phyloP scores from a whole-genome alignment of 2,797 vertebrate species.

The Ctenopoma kingsleyae region DNA sequence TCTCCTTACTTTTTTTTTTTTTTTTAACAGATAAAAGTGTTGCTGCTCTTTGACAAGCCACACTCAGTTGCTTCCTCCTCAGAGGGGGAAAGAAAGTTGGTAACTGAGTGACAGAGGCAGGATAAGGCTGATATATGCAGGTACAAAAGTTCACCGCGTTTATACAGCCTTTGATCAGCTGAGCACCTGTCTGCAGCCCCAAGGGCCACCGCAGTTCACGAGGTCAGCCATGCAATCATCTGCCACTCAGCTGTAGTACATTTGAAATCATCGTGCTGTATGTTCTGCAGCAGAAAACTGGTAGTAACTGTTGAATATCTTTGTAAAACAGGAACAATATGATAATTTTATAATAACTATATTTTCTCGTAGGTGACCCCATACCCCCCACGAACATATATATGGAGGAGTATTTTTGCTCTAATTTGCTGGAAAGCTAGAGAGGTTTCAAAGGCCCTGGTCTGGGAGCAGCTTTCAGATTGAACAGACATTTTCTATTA shows the following conservation, averaged over 20 bases:
- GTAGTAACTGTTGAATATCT: conserved; percentile 1
- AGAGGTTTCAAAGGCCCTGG: conserved; percentile 4
- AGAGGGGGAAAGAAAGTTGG: conserved; percentile 49
- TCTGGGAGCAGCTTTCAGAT: neutral
- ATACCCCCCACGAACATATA: neutral
- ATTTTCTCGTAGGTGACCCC: neutral
- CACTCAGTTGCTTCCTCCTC: conserved; percentile 46
- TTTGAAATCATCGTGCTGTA: conserved; percentile 43
- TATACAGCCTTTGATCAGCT: conserved; percentile 71
- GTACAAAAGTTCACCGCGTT: conserved; percentile 66
- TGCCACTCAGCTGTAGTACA: conserved; percentile 56
- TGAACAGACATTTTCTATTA: conserved; percentile 20
- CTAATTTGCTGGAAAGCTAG: neutral
- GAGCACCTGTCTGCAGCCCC: conserved; percentile 59
- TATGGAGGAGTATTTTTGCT: neutral
- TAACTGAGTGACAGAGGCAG: conserved; percentile 45
- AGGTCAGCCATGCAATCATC: conserved; percentile 59
- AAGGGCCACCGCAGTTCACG: conserved; percentile 63
- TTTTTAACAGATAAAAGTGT: conserved; percentile 71
- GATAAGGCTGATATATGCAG: conserved; percentile 56
- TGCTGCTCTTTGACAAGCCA: conserved; percentile 59
- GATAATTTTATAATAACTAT: neutral
- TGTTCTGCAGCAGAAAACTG: conserved; percentile 35
- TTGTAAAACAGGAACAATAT: neutral
- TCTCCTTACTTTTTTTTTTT: conserved; percentile 2